phyloP scores from a whole-genome alignment of 2,888 invertebrate genomes.

The Heliconius hortense region DNA sequence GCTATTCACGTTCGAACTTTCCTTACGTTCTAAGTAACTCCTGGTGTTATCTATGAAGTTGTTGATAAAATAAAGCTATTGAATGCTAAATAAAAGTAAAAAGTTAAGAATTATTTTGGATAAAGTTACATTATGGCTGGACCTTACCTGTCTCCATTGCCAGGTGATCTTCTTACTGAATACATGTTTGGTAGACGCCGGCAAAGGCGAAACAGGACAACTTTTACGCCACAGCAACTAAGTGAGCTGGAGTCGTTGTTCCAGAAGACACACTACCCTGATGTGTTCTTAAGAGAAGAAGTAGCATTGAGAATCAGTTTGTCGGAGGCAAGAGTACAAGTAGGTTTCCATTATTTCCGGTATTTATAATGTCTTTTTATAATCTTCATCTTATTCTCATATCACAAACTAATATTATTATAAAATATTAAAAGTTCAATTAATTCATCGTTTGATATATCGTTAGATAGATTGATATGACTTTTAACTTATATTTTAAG shows the following conservation, averaged over 20 bases:
- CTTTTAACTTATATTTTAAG: too few species aligned
- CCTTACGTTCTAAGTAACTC: background rate
- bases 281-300: slow-evolving; percentile 93
- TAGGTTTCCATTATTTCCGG: slow-evolving; percentile 51
- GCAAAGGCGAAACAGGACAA: slow-evolving; percentile 94
- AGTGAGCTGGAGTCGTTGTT: slow-evolving; percentile 95
- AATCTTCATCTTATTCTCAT: background rate
- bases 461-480: too few species aligned
- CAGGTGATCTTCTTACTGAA: slow-evolving; percentile 93
- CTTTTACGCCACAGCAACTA: slow-evolving; percentile 96
- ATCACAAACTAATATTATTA: background rate
- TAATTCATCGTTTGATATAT: too few species aligned
- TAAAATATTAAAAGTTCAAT: background rate
- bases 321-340: slow-evolving; percentile 96
- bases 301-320: slow-evolving; percentile 94
- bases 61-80: background rate
- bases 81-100: background rate
- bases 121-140: slow-evolving; percentile 85
- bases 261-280: slow-evolving; percentile 97
- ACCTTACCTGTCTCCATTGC: slow-evolving; percentile 91
- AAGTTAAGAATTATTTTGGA: background rate
- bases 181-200: slow-evolving; percentile 95
- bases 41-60: slow-evolving; percentile 1
- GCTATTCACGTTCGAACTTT: slow-evolving; percentile 38
- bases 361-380: background rate